Percentiles rank a stretch among this genome's conserved stretches.
These are phyloP conservation scores for Leptinotarsa lineolata DNA, from an alignment of 1,140 invertebrate genomes.

Conservation along the genomic window DNA sequence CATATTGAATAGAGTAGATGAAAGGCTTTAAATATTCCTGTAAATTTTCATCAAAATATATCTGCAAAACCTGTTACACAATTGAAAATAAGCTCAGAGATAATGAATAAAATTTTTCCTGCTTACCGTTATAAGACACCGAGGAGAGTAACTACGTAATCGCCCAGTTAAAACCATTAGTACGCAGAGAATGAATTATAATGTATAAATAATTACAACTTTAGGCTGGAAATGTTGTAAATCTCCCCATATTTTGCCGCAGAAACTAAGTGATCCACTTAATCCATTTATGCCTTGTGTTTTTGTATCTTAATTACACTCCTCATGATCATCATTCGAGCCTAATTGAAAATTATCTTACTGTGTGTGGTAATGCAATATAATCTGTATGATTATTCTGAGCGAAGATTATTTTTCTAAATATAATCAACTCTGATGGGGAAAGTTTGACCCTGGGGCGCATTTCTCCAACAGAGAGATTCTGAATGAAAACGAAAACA, in stretches of 20 bases:
- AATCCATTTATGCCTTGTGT: conserved; percentile 26
- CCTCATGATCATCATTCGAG: conserved; percentile 16
- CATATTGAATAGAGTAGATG: too few species aligned
- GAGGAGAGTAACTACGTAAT: neutral
- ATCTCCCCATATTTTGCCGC: neutral
- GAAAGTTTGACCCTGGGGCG: too few species aligned
- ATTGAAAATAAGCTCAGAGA: too few species aligned
- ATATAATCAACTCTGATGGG: too few species aligned
- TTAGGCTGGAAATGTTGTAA: neutral
- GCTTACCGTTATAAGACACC: neutral
- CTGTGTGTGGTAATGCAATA: neutral
- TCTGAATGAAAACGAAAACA: too few species aligned
- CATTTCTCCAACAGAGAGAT: too few species aligned
- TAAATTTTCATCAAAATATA: too few species aligned
- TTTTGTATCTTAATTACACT: conserved; percentile 21
- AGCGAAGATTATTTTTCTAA: too few species aligned
- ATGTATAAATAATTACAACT: conserved; percentile 25
- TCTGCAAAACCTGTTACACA: too few species aligned
- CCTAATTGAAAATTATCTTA: conserved; percentile 20
- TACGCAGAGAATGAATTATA: conserved; percentile 18
- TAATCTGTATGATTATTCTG: too few species aligned
- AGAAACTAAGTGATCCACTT: conserved; percentile 10
- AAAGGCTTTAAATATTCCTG: too few species aligned
- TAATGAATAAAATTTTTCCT: too few species aligned
- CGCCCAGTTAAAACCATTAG: conserved; percentile 7